Evolutionary conservation across 2,113 vertebrate genomes (phyloP).

Genomic region (Panthera leo): DNA sequence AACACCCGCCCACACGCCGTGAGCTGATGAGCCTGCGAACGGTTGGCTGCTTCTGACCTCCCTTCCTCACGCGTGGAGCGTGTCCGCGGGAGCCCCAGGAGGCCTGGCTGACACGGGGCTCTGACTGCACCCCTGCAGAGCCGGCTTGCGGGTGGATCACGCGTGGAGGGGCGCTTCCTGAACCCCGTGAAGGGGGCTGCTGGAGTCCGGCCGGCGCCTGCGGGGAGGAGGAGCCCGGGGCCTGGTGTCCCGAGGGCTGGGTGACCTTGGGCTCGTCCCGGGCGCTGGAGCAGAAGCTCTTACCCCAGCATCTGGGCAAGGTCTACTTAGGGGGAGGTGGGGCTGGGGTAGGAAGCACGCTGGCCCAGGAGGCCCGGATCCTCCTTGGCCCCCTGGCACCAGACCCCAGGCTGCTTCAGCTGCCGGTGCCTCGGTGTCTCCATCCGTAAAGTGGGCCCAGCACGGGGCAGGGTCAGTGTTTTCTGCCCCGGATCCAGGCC

Average conservation of each 20-base stretch:
- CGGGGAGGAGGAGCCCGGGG: neutral
- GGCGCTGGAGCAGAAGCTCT: rapidly evolving
- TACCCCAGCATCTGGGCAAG: neutral
- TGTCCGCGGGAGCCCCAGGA: neutral
- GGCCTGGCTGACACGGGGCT: neutral
- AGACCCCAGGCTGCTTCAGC: neutral
- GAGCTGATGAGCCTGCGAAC: neutral
- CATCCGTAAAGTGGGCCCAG: neutral
- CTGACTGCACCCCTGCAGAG: neutral
- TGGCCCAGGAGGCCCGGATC: neutral
- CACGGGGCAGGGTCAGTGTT: neutral
- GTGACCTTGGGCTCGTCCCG: neutral
- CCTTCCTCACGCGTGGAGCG: neutral
- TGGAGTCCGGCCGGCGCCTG: neutral
- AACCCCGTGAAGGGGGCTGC: neutral
- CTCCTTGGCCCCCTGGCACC: neutral
- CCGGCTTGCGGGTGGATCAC: neutral
- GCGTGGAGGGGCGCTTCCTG: neutral
- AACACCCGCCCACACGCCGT: neutral
- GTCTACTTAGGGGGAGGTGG: neutral
- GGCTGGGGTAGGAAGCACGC: neutral
- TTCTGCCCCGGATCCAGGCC: neutral
- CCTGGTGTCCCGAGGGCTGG: neutral
- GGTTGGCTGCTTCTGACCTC: neutral
- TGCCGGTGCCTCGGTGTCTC: neutral